A percentile compares a stretch with the other conserved stretches of the same genome.
phyloP scores from a whole-genome alignment of 2,797 vertebrate genomes.

The Oreochromis mossambicus region DNA sequence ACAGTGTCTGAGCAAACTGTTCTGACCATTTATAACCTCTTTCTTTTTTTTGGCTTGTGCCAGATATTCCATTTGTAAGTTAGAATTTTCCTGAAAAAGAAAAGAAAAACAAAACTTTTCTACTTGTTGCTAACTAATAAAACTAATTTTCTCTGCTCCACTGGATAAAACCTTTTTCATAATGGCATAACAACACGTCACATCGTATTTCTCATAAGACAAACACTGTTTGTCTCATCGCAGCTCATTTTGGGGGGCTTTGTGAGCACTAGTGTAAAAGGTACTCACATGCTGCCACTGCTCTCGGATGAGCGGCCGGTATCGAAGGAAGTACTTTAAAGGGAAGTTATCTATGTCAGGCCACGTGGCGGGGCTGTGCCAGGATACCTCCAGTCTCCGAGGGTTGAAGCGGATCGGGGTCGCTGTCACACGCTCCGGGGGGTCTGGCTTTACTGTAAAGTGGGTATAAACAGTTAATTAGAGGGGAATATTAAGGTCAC shows the following conservation, averaged over 20 bases:
- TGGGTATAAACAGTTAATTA: conserved; percentile 13
- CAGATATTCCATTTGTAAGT: background rate
- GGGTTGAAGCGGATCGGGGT: conserved; percentile 85
- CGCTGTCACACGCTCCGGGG: conserved; percentile 90
- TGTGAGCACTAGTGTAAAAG: background rate
- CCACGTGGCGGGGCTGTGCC: conserved; percentile 93
- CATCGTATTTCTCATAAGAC: background rate
- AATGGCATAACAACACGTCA: background rate
- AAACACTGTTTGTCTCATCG: background rate
- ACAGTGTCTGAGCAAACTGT: conserved; percentile 13
- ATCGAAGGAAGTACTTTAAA: conserved; percentile 95
- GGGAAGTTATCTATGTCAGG: conserved; percentile 93
- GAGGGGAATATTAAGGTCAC: background rate
- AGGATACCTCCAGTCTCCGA: conserved; percentile 88
- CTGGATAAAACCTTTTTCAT: background rate
- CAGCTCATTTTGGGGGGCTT: background rate
- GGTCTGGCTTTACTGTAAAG: conserved; percentile 91
- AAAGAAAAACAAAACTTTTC: background rate
- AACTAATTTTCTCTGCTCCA: background rate
- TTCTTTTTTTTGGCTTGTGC: background rate
- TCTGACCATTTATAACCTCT: background rate
- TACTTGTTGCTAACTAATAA: background rate
- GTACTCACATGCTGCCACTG: conserved; percentile 95
- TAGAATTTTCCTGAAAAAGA: background rate
- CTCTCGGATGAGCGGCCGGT: conserved; percentile 93